Conservation (phyloP, 2,888 invertebrate genomes). For the Drosophila sordidapex region DNA sequence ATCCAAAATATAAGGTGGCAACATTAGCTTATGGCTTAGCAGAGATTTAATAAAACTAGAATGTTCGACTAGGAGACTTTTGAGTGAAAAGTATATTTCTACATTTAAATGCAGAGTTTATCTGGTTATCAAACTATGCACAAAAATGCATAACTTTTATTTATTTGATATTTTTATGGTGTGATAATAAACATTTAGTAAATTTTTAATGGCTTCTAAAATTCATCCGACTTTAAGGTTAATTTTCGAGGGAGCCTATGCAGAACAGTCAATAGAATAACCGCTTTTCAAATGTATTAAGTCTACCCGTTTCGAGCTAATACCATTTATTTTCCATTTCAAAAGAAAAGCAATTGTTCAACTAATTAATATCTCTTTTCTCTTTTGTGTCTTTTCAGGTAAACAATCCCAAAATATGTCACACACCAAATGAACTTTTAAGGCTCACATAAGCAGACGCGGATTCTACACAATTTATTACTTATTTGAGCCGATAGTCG, state of each 20-base stretch:
- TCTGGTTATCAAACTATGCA: too few species aligned
- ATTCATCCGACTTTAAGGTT: too few species aligned
- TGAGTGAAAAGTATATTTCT: not conserved
- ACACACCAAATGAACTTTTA: slow-evolving; percentile 28
- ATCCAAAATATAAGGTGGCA: not conserved
- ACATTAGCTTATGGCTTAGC: not conserved
- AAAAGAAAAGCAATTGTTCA: slow-evolving; percentile 8
- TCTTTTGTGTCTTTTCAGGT: slow-evolving; percentile 42
- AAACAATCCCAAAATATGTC: slow-evolving; percentile 35
- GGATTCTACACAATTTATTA: slow-evolving; percentile 34
- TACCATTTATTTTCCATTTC: not conserved
- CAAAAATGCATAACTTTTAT: not conserved
- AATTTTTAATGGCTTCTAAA: not conserved
- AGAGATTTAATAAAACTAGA: not conserved
- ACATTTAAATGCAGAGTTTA: not conserved
- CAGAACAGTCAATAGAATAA: not conserved
- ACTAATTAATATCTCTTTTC: slow-evolving; percentile 18
- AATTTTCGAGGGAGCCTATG: not conserved
- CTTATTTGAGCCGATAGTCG: slow-evolving; percentile 32
- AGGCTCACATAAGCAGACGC: slow-evolving; percentile 22
- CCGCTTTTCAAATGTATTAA: not conserved
- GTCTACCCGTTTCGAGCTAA: not conserved
- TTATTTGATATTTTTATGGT: not conserved
- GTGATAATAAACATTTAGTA: not conserved
- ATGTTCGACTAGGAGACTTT: not conserved